A percentile compares a stretch with the other conserved stretches of the same genome.
Conservation (phyloP, 2,113 vertebrate genomes). For the Ia io region DNA sequence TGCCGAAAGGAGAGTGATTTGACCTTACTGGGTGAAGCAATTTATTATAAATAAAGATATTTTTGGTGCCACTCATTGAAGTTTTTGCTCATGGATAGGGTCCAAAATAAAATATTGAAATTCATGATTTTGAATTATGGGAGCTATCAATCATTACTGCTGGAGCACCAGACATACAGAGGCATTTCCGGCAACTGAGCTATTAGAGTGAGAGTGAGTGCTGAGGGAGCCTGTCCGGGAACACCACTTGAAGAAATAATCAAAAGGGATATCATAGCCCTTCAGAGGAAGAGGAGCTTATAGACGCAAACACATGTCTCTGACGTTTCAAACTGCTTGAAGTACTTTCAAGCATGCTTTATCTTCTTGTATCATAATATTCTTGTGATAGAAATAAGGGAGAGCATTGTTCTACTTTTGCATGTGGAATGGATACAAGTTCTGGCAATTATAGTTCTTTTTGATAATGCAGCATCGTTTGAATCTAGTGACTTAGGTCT, state of each 20-base stretch:
- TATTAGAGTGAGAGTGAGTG: background rate
- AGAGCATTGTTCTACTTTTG: background rate
- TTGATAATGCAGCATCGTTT: background rate
- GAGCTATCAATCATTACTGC: conserved; percentile 12
- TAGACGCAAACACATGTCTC: background rate
- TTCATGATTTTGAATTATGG: conserved; percentile 38
- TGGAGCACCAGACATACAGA: background rate
- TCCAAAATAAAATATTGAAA: conserved; percentile 61
- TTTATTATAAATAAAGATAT: conserved; percentile 60
- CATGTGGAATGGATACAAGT: background rate
- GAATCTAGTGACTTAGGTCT: background rate
- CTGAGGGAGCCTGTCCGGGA: background rate
- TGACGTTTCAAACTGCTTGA: background rate
- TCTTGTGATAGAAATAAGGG: background rate
- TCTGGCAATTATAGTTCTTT: background rate
- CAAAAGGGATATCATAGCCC: background rate
- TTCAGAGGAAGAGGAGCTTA: background rate
- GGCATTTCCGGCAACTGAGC: background rate
- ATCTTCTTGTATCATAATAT: background rate
- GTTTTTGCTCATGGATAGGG: background rate
- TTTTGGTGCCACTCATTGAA: conserved; percentile 42
- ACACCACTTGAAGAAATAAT: background rate
- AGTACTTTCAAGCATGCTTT: background rate
- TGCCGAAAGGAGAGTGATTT: conserved; percentile 31
- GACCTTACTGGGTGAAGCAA: background rate